These are phyloP conservation scores for Byasa hedistus DNA, from an alignment of 2,888 invertebrate species.

Conservation along the genomic window DNA sequence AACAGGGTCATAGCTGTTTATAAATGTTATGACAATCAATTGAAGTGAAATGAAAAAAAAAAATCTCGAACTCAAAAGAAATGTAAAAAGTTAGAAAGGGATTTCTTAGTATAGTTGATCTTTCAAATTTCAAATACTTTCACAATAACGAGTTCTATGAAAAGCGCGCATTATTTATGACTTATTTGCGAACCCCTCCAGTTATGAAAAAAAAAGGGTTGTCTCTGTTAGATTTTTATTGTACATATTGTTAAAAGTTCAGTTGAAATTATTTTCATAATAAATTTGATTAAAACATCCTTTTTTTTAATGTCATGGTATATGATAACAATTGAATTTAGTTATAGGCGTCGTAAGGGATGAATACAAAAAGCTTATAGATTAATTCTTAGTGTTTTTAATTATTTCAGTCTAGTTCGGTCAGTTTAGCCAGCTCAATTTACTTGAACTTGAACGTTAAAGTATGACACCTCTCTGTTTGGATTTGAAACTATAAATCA, in stretches of 20 bases:
- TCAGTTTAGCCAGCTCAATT: no score
- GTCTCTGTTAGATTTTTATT: neutral
- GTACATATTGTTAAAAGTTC: neutral
- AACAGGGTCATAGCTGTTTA: neutral
- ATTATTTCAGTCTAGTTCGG: no score
- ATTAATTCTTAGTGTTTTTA: no score
- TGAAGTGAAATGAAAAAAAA: no score
- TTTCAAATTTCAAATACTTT: neutral
- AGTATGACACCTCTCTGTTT: no score
- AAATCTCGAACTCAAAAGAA: no score
- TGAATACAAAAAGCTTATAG: conserved; percentile 1
- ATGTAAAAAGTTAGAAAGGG: no score
- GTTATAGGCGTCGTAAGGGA: neutral
- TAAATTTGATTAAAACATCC: neutral
- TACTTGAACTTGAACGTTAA: no score
- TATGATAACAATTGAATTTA: neutral
- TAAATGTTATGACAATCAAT: neutral
- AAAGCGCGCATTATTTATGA: neutral
- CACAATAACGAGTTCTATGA: neutral
- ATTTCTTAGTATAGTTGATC: no score
- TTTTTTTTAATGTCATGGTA: no score
- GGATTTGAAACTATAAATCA: no score
- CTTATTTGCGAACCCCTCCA: neutral
- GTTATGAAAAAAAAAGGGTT: neutral
- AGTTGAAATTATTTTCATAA: neutral